Conservation (phyloP, 2,888 invertebrate species). For the Athalia circularis region DNA sequence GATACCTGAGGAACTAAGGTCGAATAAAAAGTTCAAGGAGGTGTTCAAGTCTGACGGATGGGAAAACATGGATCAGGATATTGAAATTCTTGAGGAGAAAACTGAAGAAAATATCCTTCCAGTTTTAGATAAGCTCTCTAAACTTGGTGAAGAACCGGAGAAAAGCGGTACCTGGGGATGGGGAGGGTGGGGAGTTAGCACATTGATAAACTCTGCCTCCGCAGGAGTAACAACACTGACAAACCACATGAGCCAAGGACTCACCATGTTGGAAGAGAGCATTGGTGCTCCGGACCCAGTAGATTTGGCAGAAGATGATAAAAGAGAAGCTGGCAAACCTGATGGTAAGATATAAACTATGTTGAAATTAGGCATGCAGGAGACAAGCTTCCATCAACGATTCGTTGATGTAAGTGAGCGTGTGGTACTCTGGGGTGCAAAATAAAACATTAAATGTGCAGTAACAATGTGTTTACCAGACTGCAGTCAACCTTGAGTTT, state of each 20-base stretch:
- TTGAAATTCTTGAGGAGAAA: slow-evolving; percentile 68
- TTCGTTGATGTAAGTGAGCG: slow-evolving; percentile 2
- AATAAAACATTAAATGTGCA: neutral
- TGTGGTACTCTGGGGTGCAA: neutral
- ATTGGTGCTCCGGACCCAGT: slow-evolving; percentile 91
- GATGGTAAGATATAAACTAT: slow-evolving; percentile 19
- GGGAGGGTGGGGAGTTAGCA: slow-evolving; percentile 86
- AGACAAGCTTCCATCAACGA: neutral
- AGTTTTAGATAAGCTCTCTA: slow-evolving; percentile 68
- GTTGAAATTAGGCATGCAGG: neutral
- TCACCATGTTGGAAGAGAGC: slow-evolving; percentile 86
- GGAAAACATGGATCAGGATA: slow-evolving; percentile 68
- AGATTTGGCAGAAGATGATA: slow-evolving; percentile 79
- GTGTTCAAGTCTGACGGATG: slow-evolving; percentile 72
- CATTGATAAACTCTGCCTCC: slow-evolving; percentile 85
- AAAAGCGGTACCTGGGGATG: slow-evolving; percentile 76
- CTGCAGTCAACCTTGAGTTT: slow-evolving; percentile 48
- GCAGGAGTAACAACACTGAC: slow-evolving; percentile 87
- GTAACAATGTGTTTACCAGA: slow-evolving; percentile 39
- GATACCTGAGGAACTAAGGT: slow-evolving; percentile 67
- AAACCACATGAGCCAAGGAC: slow-evolving; percentile 87
- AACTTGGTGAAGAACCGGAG: slow-evolving; percentile 61
- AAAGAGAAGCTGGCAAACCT: slow-evolving; percentile 34
- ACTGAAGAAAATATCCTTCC: slow-evolving; percentile 61
- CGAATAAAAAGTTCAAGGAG: slow-evolving; percentile 69